Evolutionary conservation across 2,888 invertebrate genomes (phyloP).

Genomic region (Camptogramma bilineatum): DNA sequence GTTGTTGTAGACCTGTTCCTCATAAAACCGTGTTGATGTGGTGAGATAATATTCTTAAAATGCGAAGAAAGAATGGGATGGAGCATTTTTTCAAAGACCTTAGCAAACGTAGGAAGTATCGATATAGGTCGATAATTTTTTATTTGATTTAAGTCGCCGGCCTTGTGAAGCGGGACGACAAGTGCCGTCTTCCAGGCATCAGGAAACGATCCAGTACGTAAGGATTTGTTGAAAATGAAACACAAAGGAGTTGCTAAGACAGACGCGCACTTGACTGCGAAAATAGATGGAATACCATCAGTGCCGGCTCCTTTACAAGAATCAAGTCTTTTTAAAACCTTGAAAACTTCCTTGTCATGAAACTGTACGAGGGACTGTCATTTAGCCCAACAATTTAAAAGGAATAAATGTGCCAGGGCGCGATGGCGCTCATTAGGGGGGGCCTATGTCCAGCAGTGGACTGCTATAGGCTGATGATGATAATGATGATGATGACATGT

Average conservation of each 20-base stretch:
- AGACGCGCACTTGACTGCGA: not conserved
- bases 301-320: not conserved
- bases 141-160: not conserved
- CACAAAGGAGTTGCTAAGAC: not conserved
- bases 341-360: not conserved
- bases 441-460: no score
- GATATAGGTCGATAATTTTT: constrained; percentile 1
- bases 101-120: not conserved
- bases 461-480: no score
- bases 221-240: not conserved
- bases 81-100: not conserved
- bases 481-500: no score
- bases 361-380: not conserved
- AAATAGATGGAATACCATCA: not conserved
- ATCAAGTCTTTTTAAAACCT: not conserved
- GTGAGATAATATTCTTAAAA: not conserved
- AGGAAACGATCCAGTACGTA: not conserved
- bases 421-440: no score
- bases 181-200: not conserved
- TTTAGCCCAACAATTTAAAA: no score
- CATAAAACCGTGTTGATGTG: not conserved
- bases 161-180: not conserved
- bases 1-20: not conserved
- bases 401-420: no score
- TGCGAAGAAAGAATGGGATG: not conserved